Evolutionary conservation across 2,888 invertebrate genomes (phyloP), one percentile per base, ranked within the genome.

Genomic region (Ophioninae sp.): DNA sequence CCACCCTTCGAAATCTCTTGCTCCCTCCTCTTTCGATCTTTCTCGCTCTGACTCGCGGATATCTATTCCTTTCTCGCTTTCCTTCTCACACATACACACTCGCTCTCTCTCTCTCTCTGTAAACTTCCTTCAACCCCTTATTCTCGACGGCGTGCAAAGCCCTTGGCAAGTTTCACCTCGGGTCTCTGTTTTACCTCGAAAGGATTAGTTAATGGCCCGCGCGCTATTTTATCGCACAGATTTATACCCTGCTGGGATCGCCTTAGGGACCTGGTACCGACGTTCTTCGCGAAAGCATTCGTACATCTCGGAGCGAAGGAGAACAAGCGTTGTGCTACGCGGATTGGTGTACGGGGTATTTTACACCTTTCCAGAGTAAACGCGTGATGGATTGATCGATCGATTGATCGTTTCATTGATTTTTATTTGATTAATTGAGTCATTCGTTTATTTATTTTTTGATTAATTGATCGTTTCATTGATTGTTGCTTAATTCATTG

Each of bases 191-290:
- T 91, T 89, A 90, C 88, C 90, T 89, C 88, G 84, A 83, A 88
- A 89, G 91, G 91, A 92, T 92, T 91, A 91, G 91, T 91, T 91
- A 91, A 92, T 92, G 91, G 91, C 88, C 89, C 90, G 88, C 88
- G 89, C 88, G 89, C 89, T 90, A 90, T 91, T 91, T 92, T 92
- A 91, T 91, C 90, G 88, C 89, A 88, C 89, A 90, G 91, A 91
- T 91, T 91, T 91, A 90, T 90, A 91, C 88, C 88, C 88, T 86
- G 84, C 76, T 70, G 72, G 79, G 65, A 76, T 73, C 79, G 84
- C 64, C 76, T 59, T 68, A 30, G 64, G 78, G 78, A 44, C 75
- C 72, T 57, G 79, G 79, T 77, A 85, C 83, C 62, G 23, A 62
- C 73, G 39, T 41, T 37, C 44, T 57, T 41, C 20, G 44, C 50